phyloP scores from a whole-genome alignment of 2,113 vertebrate species.

The Etheostoma spectabile region DNA sequence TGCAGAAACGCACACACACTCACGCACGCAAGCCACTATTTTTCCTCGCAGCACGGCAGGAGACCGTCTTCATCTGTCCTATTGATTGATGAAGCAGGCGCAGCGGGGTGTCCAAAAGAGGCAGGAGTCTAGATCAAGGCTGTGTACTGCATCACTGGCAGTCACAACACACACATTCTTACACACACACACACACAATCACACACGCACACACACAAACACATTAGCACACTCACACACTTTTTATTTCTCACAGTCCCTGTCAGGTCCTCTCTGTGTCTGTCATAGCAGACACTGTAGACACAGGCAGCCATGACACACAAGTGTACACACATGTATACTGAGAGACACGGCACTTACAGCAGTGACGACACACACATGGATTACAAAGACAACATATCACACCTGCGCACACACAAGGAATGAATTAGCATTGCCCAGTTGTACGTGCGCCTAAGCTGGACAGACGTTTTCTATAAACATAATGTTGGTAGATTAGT shows the following conservation, averaged over 20 bases:
- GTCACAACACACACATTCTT: slow-evolving; percentile 25
- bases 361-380: slow-evolving; percentile 22
- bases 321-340: slow-evolving; percentile 31
- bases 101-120: slow-evolving; percentile 78
- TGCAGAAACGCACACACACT: slow-evolving; percentile 30
- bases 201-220: background rate
- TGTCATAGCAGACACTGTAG: slow-evolving; percentile 62
- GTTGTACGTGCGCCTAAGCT: slow-evolving; percentile 40
- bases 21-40: slow-evolving; percentile 71
- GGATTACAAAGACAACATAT: slow-evolving; percentile 38
- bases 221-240: background rate
- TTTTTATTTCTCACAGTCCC: slow-evolving; percentile 25
- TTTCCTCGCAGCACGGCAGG: slow-evolving; percentile 78
- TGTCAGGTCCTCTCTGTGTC: slow-evolving; percentile 64
- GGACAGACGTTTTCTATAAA: slow-evolving; percentile 67
- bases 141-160: slow-evolving; percentile 59
- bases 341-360: slow-evolving; percentile 57
- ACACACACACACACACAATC: slow-evolving; percentile 1
- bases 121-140: slow-evolving; percentile 76
- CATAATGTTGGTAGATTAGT: slow-evolving; percentile 79
- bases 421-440: slow-evolving; percentile 61
- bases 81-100: slow-evolving; percentile 86
- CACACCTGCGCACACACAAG: slow-evolving; percentile 7
- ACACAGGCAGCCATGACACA: slow-evolving; percentile 51
- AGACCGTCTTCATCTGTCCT: slow-evolving; percentile 84